Conservation (phyloP, 2,888 invertebrate species). For the Cataglyphis cursor region DNA sequence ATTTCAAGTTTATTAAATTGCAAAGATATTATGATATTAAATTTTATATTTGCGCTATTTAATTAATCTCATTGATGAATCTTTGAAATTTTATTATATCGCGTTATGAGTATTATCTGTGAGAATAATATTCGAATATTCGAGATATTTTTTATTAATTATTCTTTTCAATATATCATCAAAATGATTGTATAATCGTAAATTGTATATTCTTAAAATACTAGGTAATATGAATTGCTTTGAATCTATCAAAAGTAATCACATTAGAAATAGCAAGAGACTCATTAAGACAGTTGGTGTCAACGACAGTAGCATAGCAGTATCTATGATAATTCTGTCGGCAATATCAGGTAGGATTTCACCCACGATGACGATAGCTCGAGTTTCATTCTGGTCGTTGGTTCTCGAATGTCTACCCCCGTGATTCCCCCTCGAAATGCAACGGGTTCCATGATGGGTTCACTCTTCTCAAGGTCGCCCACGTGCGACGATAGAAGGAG, state of each 20-base stretch:
- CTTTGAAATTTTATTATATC: not conserved
- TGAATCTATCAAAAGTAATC: not conserved
- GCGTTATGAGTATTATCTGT: not conserved
- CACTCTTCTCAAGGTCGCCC: constrained; percentile 54
- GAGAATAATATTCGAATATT: not conserved
- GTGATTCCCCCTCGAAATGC: constrained; percentile 58
- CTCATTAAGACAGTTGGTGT: constrained; percentile 12
- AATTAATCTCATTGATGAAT: too few species aligned
- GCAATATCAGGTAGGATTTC: constrained; percentile 36
- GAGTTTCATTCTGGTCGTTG: constrained; percentile 59
- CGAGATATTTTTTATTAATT: not conserved
- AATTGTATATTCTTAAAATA: not conserved
- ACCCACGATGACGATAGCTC: constrained; percentile 55
- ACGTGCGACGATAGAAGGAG: constrained; percentile 47
- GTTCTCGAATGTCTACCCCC: constrained; percentile 45
- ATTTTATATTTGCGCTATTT: not conserved
- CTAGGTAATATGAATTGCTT: constrained; percentile 12
- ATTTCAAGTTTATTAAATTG: not conserved
- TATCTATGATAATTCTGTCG: constrained; percentile 26
- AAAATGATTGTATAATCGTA: not conserved
- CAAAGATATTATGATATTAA: not conserved
- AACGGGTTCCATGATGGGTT: constrained; percentile 55
- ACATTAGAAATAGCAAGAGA: not conserved
- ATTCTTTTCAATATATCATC: not conserved
- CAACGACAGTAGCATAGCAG: constrained; percentile 32